These are phyloP conservation scores for Morpho achilles DNA, from an alignment of 2,888 invertebrate genomes.

Conservation along the genomic window DNA sequence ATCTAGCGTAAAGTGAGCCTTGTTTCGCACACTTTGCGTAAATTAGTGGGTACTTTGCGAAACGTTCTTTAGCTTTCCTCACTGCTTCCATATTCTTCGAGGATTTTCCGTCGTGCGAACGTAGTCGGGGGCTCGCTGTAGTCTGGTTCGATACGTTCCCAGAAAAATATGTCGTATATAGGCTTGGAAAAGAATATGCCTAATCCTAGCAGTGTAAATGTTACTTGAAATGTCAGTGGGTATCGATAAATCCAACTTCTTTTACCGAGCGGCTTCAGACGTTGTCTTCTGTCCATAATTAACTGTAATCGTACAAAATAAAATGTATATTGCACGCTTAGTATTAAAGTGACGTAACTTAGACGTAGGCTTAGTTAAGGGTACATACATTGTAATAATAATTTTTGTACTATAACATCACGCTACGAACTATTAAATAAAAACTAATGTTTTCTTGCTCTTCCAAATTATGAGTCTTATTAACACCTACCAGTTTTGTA, in stretches of 20 bases:
- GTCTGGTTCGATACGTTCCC: slow-evolving; percentile 42
- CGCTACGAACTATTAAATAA: too few species aligned
- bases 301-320: slow-evolving; percentile 37
- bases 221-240: slow-evolving; percentile 79
- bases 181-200: slow-evolving; percentile 84
- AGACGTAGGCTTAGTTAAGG: too few species aligned
- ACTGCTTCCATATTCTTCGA: slow-evolving; percentile 86
- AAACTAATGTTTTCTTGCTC: too few species aligned
- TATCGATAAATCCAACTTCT: slow-evolving; percentile 80
- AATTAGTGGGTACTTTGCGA: slow-evolving; percentile 86
- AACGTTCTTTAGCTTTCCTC: slow-evolving; percentile 84
- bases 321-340: too few species aligned
- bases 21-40: slow-evolving; percentile 85
- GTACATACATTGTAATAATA: too few species aligned
- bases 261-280: slow-evolving; percentile 70
- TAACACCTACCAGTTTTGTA: too few species aligned
- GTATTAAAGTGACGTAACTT: too few species aligned
- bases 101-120: slow-evolving; percentile 23
- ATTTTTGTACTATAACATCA: too few species aligned
- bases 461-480: too few species aligned
- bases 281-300: slow-evolving; percentile 61
- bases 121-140: slow-evolving; percentile 53
- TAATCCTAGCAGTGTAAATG: slow-evolving; percentile 70
- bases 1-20: slow-evolving; percentile 86
- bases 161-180: slow-evolving; percentile 82